Base-by-base conservation (phyloP, 1,140 invertebrate genomes). In the Mamestra configurata region DNA sequence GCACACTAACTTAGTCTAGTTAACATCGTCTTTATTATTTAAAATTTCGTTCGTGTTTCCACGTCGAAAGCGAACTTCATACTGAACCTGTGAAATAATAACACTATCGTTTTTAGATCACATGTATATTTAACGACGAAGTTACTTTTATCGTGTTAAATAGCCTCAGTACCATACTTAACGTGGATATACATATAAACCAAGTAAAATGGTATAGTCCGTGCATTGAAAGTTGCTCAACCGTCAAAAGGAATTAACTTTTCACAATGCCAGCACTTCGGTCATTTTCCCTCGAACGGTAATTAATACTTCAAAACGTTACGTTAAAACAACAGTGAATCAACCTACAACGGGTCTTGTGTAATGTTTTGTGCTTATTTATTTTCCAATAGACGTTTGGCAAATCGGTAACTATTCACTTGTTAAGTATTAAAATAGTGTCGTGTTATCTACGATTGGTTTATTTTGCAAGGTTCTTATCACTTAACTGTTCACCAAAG, bases 401-500 rank as follows among this genome's bases (percentile, higher is more conserved):
- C 51, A 37, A 73, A 59, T 57, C 24, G 10, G 46, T 73, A 3
- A 57, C 15, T 6, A 35, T 43, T 71, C 37, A 31, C 24, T 24
- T 27, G 46, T 64, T 71, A 59, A n/a, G 18, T 22, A 22, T 22
- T 53, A 53, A 22, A 24, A 53, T 15, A 57, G 22, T 40, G 22
- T 37, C 51, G 43, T 31, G 40, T 66, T 66, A 77, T 77, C 57
- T 77, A 35, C 43, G n/a, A 77, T 51, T 46, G 43, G 46, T 53
- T 78, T 24, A 71, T 51, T 72, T 66, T 59, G 37, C 77, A 57
- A 49, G 27, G 8, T 70, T 40, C 70, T 82, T 85, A 85, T 85
- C 84, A 79, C 40, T 78, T 83, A 78, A 85, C 84, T 83, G 80
- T 83, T 83, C 66, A 72, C 59, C 71, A 71, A 76, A 78, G 70